Evolutionary conservation across 1,140 invertebrate species (phyloP).

Genomic region (Dreissena polymorpha): DNA sequence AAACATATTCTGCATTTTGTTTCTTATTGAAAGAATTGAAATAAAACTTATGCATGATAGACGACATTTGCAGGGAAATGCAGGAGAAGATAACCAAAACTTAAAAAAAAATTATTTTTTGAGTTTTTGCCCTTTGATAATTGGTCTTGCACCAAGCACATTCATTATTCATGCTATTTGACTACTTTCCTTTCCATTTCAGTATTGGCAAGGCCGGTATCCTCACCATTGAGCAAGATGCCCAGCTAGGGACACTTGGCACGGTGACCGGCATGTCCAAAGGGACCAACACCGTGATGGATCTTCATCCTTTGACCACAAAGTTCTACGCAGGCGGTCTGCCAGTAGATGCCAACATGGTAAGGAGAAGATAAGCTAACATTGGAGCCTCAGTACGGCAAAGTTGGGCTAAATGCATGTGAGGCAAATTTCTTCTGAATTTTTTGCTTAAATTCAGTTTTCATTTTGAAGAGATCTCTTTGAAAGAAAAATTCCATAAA

Average conservation of each 20-base stretch:
- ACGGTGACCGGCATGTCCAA: constrained; percentile 75
- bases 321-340: constrained; percentile 95
- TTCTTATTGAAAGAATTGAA: no score
- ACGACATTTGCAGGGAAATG: no score
- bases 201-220: constrained; percentile 89
- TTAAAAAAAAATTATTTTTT: no score
- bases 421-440: no score
- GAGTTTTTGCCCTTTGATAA: no score
- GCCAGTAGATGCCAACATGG: constrained; percentile 81
- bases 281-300: constrained; percentile 71
- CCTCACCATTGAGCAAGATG: constrained; percentile 84
- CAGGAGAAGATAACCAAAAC: no score
- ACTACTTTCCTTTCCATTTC: background rate
- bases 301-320: constrained; percentile 78
- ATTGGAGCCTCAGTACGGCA: background rate
- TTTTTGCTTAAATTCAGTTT: no score
- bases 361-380: constrained; percentile 42
- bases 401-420: background rate
- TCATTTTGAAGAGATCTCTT: no score
- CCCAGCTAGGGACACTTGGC: constrained; percentile 65
- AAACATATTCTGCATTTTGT: no score
- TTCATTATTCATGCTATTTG: background rate
- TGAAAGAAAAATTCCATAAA: no score
- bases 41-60: no score
- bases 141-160: no score